Evolutionary conservation across 2,888 invertebrate species (phyloP), one percentile per base, ranked within the genome.

Genomic region (Trichacis sp.): DNA sequence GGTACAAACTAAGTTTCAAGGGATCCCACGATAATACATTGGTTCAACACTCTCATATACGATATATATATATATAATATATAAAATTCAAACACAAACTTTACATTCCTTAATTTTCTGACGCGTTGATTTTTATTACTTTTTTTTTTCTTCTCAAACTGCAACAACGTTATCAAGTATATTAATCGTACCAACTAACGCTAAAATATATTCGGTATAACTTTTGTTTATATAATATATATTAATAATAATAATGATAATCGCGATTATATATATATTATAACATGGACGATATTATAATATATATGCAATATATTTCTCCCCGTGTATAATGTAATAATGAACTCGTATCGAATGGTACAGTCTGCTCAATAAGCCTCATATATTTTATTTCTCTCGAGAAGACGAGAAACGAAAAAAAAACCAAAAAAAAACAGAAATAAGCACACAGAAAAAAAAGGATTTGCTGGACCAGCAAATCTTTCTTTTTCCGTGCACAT

Each of bases 131-230:
- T n/a, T n/a, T n/a, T n/a, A n/a, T n/a, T n/a, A n/a, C 67, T 69
- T 73, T 8, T 5, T 24, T 24, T 24, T 24, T 24, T 24, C 8
- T 5, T 74, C 73, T 64, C 46, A 79, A 80, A 80, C 80, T 82
- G 83, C 80, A 83, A 83, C 82, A 82, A 82, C 77, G 77, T 81
- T 82, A 81, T 78, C 81, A 79, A 76, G 76, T 79, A 79, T 72
- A 72, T 75, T 71, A 68, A 81, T 65, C 65, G 65, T 82, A 82
- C 78, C 80, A 83, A 82, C 83, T 83, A 83, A 77, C 77, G 68
- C 83, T 83, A 82, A 83, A 83, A 83, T 83, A 83, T 83, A 81
- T 80, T 81, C 77, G 75, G 79, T 83, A 82, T 83, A 82, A 83
- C 78, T 79, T 82, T 76, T 82, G 78, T 80, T 81, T 79, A 79